These are phyloP conservation scores for Charina bottae DNA, from an alignment of 2,113 vertebrate species.

Conservation along the genomic window DNA sequence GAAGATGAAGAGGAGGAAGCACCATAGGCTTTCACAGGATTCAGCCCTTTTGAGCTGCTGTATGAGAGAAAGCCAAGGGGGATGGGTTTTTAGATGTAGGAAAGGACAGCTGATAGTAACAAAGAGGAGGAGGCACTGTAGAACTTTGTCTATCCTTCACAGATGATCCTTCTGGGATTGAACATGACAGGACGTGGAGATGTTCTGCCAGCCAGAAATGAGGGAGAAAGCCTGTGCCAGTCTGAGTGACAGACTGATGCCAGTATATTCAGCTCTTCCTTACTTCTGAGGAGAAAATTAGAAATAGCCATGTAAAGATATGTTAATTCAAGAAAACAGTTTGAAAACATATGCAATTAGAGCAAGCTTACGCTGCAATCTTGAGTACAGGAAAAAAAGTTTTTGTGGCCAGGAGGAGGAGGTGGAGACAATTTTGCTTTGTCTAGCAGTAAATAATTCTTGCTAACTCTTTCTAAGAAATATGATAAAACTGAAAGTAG, in stretches of 20 bases:
- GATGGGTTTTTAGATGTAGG: background rate
- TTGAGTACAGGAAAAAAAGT: background rate
- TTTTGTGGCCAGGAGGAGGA: background rate
- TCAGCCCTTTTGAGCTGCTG: background rate
- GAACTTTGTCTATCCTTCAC: background rate
- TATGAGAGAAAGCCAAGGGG: background rate
- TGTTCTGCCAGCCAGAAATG: background rate
- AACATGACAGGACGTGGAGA: background rate
- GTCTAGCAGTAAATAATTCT: background rate
- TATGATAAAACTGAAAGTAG: background rate
- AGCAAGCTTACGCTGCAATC: background rate
- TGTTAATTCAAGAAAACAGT: background rate
- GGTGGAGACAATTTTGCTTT: background rate
- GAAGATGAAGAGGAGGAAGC: background rate
- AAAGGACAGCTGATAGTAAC: background rate
- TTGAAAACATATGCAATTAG: background rate
- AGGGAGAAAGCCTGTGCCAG: background rate
- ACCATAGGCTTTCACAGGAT: background rate
- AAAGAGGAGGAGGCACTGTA: background rate
- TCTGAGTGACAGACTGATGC: background rate
- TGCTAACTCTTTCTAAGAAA: background rate
- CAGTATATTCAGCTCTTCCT: background rate
- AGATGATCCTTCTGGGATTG: background rate
- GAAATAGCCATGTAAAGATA: background rate
- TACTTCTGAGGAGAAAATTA: background rate